These are phyloP conservation scores for Eretmochelys imbricata DNA, from an alignment of 2,113 vertebrate genomes.

Conservation along the genomic window DNA sequence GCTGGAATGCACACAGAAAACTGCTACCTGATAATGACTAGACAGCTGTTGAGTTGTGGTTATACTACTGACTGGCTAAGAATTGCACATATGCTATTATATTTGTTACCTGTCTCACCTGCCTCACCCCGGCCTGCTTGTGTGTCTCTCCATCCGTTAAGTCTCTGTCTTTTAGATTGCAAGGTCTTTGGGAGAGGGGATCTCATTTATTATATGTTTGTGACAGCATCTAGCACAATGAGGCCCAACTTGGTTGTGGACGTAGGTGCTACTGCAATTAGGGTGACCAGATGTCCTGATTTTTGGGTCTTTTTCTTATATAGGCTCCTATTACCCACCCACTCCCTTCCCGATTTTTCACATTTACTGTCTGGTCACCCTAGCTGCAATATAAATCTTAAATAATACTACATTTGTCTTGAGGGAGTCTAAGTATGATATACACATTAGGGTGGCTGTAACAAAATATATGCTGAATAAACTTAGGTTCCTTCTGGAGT, in stretches of 20 bases:
- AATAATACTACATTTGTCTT: background rate
- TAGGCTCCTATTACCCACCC: no score
- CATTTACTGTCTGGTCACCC: no score
- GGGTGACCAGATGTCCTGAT: no score
- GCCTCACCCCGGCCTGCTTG: background rate
- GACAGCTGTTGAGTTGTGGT: no score
- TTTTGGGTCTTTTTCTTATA: no score
- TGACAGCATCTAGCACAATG: background rate
- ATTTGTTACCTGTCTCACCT: conserved; percentile 20
- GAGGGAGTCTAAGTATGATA: background rate
- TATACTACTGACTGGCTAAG: background rate
- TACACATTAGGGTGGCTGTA: background rate
- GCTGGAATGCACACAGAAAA: no score
- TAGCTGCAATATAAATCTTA: background rate
- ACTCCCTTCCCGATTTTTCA: no score
- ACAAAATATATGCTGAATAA: background rate
- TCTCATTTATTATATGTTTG: background rate
- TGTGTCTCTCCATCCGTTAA: background rate
- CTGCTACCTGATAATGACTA: no score
- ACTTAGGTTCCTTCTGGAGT: no score
- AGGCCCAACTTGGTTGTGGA: background rate
- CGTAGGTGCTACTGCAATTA: background rate
- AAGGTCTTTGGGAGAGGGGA: background rate
- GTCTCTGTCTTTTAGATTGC: background rate
- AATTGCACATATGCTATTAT: conserved; percentile 4